Evolutionary conservation across 2,888 invertebrate species (phyloP).

Genomic region (Cantharis lateralis): DNA sequence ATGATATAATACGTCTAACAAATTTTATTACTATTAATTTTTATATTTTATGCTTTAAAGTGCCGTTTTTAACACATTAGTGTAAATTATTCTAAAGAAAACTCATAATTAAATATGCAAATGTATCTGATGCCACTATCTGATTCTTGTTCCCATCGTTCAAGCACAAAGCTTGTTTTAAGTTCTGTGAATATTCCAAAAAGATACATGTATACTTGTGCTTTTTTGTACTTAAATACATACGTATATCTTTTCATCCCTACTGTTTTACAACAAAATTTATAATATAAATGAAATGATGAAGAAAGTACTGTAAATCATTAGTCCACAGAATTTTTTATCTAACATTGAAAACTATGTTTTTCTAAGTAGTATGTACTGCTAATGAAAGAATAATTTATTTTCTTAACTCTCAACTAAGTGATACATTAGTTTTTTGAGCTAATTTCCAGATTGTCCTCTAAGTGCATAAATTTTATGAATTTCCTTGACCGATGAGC

Average conservation of each 20-base stretch:
- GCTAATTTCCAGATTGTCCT: slow-evolving; percentile 26
- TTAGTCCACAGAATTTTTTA: not conserved
- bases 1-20: not conserved
- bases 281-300: not conserved
- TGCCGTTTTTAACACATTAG: not conserved
- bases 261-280: not conserved
- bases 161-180: slow-evolving; percentile 16
- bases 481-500: slow-evolving; percentile 47
- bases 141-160: slow-evolving; percentile 25
- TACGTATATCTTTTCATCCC: not conserved
- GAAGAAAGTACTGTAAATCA: not conserved
- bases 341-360: slow-evolving; percentile 23
- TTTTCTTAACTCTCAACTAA: slow-evolving; percentile 17
- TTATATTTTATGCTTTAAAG: not conserved
- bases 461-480: slow-evolving; percentile 24
- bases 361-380: slow-evolving; percentile 21
- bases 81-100: not conserved
- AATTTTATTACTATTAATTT: not conserved
- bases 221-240: not conserved
- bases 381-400: slow-evolving; percentile 14
- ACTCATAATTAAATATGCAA: not conserved
- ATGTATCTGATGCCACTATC: not conserved
- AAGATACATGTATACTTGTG: not conserved
- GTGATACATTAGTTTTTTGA: slow-evolving; percentile 27
- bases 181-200: slow-evolving; percentile 7